These are phyloP conservation scores for Anguilla pacifica DNA, from an alignment of 2,797 vertebrate species.

Conservation along the genomic window DNA sequence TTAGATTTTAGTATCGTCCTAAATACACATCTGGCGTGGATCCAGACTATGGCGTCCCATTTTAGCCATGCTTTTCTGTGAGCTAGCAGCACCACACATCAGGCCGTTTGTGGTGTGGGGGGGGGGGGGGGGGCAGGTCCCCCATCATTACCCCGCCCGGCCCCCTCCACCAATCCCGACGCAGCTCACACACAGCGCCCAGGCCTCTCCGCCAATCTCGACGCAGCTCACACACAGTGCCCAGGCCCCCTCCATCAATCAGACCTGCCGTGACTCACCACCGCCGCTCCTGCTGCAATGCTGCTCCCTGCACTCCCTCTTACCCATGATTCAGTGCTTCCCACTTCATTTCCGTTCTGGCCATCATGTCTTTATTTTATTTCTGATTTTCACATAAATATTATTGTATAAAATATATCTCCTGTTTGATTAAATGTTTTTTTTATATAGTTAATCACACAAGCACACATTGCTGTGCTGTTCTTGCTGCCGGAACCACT, in stretches of 20 bases:
- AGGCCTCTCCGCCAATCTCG: not conserved
- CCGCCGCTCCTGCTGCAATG: not conserved
- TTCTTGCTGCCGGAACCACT: not conserved
- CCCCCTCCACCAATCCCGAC: conserved; percentile 1
- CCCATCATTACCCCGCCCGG: conserved; percentile 48
- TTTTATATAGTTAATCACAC: not conserved
- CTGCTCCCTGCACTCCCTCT: not conserved
- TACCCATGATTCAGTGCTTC: not conserved
- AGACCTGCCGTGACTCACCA: conserved; percentile 22
- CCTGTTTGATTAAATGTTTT: not conserved
- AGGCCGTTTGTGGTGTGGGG: conserved; percentile 56
- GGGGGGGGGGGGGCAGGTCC: conserved; percentile 34
- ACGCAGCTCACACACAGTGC: not conserved
- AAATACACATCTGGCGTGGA: not conserved
- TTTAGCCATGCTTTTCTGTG: not conserved
- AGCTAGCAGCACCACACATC: conserved; percentile 62
- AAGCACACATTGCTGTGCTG: not conserved
- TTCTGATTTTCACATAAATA: not conserved
- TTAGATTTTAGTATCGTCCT: not conserved
- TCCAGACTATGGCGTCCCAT: not conserved
- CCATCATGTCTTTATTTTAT: not conserved
- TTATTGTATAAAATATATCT: not conserved
- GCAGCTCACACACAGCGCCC: not conserved
- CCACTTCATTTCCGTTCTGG: not conserved
- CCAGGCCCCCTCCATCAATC: conserved; percentile 16